Evolutionary conservation across 2,113 vertebrate genomes (phyloP), one percentile per base, ranked within the genome.

Genomic region (Perccottus glenii): DNA sequence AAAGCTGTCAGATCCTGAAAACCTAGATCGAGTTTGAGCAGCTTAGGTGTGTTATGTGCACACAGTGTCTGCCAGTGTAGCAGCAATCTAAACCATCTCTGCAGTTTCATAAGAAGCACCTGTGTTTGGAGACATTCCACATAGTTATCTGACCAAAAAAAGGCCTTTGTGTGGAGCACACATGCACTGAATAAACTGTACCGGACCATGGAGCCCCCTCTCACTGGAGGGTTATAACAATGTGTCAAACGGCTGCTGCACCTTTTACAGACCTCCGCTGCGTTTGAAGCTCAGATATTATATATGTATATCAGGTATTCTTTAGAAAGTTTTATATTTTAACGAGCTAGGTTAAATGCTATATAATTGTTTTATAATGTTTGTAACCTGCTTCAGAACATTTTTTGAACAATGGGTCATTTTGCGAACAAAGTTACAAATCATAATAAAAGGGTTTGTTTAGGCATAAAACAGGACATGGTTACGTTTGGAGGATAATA

Each of bases 121-220:
- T 93, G 92, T 91, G 87, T 91, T 92, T 87, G 84, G 86, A 91
- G 88, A 89, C 90, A 92, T 92, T 91, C 92, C 92, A 73, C 88
- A 80, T 80, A 77, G 75, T 83, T 84, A 88, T 88, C 84, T 87
- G 75, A 87, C 88, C 79, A 70, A 89, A 80, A 85, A 90, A 81
- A 77, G 82, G 67, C 72, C 85, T 88, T 88, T 87, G 87, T 87
- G 80, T 78, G 52, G 12, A 67, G 70, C 81, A 84, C 85, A 85
- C 80, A 81, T 89, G 88, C 87, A 60, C 73, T 64, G 85, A 86
- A 91, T 90, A 87, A 92, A 89, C 82, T 85, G 70, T 63, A 40
- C 67, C 15, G 78, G 78, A 81, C 66, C 82, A 64, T 79, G 81
- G 86, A 84, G 84, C 80, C 77, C 67, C 75, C 42, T 60, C 77